A percentile compares a stretch with the other conserved stretches of the same genome.
These are phyloP conservation scores for Cybosia mesomella DNA, from an alignment of 2,888 invertebrate species.

Conservation along the genomic window DNA sequence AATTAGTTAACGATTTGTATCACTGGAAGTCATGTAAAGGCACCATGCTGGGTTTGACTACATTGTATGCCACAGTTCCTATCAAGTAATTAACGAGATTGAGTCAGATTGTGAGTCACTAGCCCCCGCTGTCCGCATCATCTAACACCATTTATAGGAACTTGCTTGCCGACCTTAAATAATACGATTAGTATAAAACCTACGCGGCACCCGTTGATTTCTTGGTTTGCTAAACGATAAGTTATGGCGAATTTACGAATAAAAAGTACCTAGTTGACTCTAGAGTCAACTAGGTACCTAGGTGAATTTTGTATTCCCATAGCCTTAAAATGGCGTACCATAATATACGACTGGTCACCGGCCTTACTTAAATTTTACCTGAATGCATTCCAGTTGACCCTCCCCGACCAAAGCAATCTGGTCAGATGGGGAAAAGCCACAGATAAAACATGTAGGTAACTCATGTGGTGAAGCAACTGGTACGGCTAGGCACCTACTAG, in stretches of 20 bases:
- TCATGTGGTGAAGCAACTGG: too few relatives aligned
- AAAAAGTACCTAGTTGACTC: too few relatives aligned
- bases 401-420: too few relatives aligned
- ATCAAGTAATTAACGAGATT: conserved; percentile 38
- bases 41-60: conserved; percentile 21
- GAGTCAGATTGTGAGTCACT: conserved; percentile 41
- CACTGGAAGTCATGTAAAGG: conserved; percentile 6
- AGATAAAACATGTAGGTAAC: too few relatives aligned
- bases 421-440: too few relatives aligned
- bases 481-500: too few relatives aligned
- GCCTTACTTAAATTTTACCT: too few relatives aligned
- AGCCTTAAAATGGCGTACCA: too few relatives aligned
- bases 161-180: background rate
- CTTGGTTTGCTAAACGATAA: background rate
- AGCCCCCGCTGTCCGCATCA: background rate
- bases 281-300: too few relatives aligned
- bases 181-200: background rate
- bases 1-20: background rate
- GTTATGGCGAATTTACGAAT: background rate
- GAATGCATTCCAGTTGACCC: too few relatives aligned
- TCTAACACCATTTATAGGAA: conserved; percentile 7
- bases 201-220: background rate
- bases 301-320: too few relatives aligned
- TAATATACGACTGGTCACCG: too few relatives aligned
- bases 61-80: conserved; percentile 15